Base-by-base conservation (phyloP, 2,797 vertebrate species). In the Meda fulgida region DNA sequence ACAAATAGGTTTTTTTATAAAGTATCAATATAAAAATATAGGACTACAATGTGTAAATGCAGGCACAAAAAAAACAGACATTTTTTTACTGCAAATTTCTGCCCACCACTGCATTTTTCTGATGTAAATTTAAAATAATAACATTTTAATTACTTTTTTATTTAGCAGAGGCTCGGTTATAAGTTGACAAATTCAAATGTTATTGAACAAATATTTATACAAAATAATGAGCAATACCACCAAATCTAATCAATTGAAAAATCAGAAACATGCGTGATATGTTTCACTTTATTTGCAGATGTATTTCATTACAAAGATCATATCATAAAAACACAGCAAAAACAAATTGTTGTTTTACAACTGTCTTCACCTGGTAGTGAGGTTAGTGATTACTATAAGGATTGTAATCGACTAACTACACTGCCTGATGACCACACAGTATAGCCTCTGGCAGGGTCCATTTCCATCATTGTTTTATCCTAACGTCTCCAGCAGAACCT, bases 371-470 rank as follows among this genome's bases (percentile, higher is more conserved):
- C 89, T 90, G 91, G 90, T 90, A 89, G 88, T 97, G 96, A 95
- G 92, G 96, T 93, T 97, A 97, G 96, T 96, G 96, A 97, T 96
- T 97, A 96, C 89, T 91, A 40, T 36, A 85, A 23, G 13, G 78
- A 85, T 58, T 90, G 94, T 95, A 97, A 96, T 97, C 96, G 97
- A 95, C 96, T 97, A 97, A 96, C 96, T 94, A 95, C 96, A 97
- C 96, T 97, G 96, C 96, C 96, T 96, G 87, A 94, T 92, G 95
- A 96, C 96, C 79, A 95, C 94, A 94, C 94, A 93, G 92, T 90
- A 46, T 36, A 3, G 55, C 65, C 38, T 60, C 29, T 16, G 48
- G 1, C 48, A 78, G 26, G 34, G 18, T 53, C 31, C 46, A 29
- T 26, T 69, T 80, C 63, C 31, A n/a, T n/a, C 13, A 40, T 19